A percentile compares a stretch with the other conserved stretches of the same genome.
phyloP scores from a whole-genome alignment of 2,888 invertebrate genomes.

The Mesoligia furuncula region DNA sequence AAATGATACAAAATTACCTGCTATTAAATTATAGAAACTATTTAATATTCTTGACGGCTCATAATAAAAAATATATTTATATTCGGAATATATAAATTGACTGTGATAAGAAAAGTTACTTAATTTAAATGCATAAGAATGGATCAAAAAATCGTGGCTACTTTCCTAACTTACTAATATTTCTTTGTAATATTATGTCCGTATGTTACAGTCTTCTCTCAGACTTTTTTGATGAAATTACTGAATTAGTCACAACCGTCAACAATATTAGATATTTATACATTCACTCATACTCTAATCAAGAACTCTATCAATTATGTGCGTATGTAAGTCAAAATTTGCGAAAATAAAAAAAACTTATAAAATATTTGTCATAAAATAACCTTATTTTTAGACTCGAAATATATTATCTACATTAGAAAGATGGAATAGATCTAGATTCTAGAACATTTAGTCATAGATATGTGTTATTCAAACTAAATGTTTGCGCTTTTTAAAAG shows the following conservation, averaged over 20 bases:
- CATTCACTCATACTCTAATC: conserved; percentile 52
- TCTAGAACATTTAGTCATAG: conserved; percentile 59
- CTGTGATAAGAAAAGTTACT: conserved; percentile 82
- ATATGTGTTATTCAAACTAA: conserved; percentile 56
- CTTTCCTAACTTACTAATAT: conserved; percentile 24
- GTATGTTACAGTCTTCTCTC: conserved; percentile 17
- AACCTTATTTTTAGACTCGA: conserved; percentile 84
- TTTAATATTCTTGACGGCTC: conserved; percentile 83
- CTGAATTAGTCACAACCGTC: conserved; percentile 67
- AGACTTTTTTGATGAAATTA: conserved; percentile 24
- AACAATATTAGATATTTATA: conserved; percentile 76
- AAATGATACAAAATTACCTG: conserved; percentile 49
- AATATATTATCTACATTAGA: conserved; percentile 82
- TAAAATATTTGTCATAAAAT: conserved; percentile 76
- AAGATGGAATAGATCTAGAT: conserved; percentile 71
- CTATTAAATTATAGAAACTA: conserved; percentile 66
- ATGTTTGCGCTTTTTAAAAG: conserved; percentile 74
- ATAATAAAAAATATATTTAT: conserved; percentile 61
- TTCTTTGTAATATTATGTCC: conserved; percentile 18
- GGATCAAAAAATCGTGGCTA: conserved; percentile 60
- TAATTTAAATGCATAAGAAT: conserved; percentile 76
- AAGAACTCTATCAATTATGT: conserved; percentile 45
- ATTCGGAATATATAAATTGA: conserved; percentile 66
- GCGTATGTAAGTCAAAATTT: conserved; percentile 40
- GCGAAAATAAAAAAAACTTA: conserved; percentile 17